These are phyloP conservation scores for Agapostemon virescens DNA, from an alignment of 2,888 invertebrate genomes.

Conservation along the genomic window DNA sequence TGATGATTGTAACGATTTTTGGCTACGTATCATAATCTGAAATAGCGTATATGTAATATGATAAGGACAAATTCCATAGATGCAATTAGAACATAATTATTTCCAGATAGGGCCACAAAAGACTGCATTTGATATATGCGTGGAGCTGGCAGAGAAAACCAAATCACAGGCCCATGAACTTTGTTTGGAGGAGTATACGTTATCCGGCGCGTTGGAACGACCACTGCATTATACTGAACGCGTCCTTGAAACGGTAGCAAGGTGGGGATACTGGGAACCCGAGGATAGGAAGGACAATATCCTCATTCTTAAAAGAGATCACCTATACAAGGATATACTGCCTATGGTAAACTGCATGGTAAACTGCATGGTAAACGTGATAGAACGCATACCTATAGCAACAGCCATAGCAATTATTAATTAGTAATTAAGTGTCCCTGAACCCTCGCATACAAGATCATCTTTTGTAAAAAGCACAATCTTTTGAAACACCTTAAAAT, in stretches of 20 bases:
- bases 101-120: constrained; percentile 88
- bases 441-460: too few species aligned
- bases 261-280: constrained; percentile 95
- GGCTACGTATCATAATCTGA: neutral
- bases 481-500: neutral
- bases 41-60: neutral
- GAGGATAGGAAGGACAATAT: constrained; percentile 92
- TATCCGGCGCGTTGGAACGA: constrained; percentile 87
- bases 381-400: neutral
- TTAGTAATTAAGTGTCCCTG: neutral
- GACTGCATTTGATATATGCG: constrained; percentile 88
- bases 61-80: neutral
- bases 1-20: too few species aligned
- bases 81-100: neutral
- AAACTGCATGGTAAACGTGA: constrained; percentile 75
- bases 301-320: constrained; percentile 84
- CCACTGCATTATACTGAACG: constrained; percentile 90
- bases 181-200: constrained; percentile 90
- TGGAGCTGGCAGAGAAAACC: constrained; percentile 86
- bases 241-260: constrained; percentile 85
- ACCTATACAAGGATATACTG: constrained; percentile 77
- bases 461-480: neutral
- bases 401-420: neutral
- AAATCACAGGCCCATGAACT: constrained; percentile 85
- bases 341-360: constrained; percentile 79